Base-by-base conservation (phyloP, 2,113 vertebrate genomes). In the Passer domesticus region DNA sequence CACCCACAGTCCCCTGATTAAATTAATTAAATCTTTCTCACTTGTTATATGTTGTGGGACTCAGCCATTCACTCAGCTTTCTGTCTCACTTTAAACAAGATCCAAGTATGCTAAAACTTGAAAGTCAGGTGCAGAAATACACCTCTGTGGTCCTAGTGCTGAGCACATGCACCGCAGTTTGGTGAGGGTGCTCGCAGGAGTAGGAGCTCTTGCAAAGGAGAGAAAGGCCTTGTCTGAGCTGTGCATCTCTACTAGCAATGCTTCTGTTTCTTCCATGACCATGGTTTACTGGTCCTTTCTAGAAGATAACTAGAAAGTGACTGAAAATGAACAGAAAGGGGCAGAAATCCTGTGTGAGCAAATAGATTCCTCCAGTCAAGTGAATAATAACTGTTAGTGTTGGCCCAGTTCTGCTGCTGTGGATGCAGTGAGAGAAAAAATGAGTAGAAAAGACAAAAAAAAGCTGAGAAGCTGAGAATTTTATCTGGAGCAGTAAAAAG, bases 41-140 rank as follows among this genome's bases (percentile, higher is more conserved):
- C 14, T 1, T 1, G 0, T 28, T 47, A 44, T 19, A 6, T 11
- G 2, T 35, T 16, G 5, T 58, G 60, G 55, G n/a, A 63, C 59
- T 53, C 17, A 25, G 31, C n/a, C 78, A 27, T 67, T 62, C 41
- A 53, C 12, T 64, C 10, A n/a, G 2, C 11, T 50, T 79, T 81
- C 19, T 70, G 1, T 60, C 15, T 77, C 55, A 49, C 17, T 33
- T 82, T 55, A 31, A 39, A 55, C 27, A 70, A 75, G 41, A 30
- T 18, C 24, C 1, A 21, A 8, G 2, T 43, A 9, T 15, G 19
- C 43, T 67, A 24, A 33, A 50, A 13, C 17, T 62, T 52, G 18
- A 2, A 35, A 56, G 18, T 27, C 31, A 37, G 50, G 22, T 52
- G 39, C 37, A 83, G 70, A 56, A 72, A 30, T 27, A 4, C 7